Percentiles rank a stretch among this genome's conserved stretches.
Evolutionary conservation across 1,140 invertebrate genomes (phyloP).

Genomic region (Calycopis cecrops): DNA sequence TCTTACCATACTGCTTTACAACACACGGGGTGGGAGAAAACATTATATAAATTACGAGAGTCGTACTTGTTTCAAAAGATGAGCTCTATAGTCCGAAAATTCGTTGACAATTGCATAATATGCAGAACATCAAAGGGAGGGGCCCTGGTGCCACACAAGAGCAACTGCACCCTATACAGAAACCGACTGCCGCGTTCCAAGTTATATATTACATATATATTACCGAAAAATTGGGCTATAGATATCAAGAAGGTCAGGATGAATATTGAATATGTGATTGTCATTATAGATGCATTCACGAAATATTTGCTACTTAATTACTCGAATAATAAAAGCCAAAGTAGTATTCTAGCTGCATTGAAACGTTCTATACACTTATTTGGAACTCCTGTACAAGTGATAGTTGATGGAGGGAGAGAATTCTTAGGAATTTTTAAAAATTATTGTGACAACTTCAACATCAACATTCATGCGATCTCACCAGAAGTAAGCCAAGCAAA

Average conservation of each 20-base stretch:
- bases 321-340: too few species aligned
- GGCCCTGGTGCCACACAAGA: too few species aligned
- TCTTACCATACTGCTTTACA: conserved; percentile 18
- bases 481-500: conserved; percentile 32
- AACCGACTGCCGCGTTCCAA: conserved; percentile 31
- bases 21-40: conserved; percentile 16
- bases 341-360: too few species aligned
- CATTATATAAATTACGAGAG: conserved; percentile 8
- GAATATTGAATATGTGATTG: too few species aligned
- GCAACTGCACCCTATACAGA: conserved; percentile 31
- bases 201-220: conserved; percentile 38
- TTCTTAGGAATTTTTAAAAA: too few species aligned
- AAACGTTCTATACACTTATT: too few species aligned
- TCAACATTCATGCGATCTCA: too few species aligned
- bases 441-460: conserved; percentile 24
- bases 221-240: conserved; percentile 31
- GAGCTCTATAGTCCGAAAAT: conserved; percentile 26
- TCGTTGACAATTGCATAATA: conserved; percentile 33
- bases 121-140: conserved; percentile 37
- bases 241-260: too few species aligned
- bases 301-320: too few species aligned
- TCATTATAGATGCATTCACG: too few species aligned
- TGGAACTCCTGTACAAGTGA: too few species aligned
- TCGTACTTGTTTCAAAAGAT: conserved; percentile 24
- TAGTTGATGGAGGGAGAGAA: too few species aligned